phyloP scores from a whole-genome alignment of 2,113 vertebrate genomes.

The Eurypyga helias region DNA sequence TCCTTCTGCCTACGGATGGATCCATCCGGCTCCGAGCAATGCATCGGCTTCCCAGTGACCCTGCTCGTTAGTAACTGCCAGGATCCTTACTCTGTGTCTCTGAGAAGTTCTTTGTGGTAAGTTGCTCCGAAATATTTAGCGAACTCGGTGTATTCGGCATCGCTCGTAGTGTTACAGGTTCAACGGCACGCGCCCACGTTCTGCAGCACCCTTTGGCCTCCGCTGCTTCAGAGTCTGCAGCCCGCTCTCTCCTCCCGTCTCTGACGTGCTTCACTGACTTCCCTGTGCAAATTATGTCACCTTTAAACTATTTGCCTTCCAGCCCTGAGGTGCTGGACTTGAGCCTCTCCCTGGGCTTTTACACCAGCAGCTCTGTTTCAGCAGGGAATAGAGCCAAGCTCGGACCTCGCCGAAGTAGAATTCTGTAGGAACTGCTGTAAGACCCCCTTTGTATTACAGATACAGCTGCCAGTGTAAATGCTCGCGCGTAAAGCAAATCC shows the following conservation, averaged over 20 bases:
- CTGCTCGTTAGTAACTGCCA: neutral
- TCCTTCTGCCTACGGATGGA: neutral
- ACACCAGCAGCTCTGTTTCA: constrained; percentile 66
- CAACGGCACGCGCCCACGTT: neutral
- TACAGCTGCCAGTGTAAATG: neutral
- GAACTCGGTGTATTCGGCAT: neutral
- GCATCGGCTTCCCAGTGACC: neutral
- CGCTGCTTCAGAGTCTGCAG: neutral
- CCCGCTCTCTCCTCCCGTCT: neutral
- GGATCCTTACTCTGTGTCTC: neutral
- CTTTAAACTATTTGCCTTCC: constrained; percentile 65
- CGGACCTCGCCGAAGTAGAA: constrained; percentile 11
- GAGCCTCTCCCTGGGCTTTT: constrained; percentile 35
- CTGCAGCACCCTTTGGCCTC: neutral
- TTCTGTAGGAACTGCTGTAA: constrained; percentile 64
- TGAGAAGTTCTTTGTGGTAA: constrained; percentile 15
- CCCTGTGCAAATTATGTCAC: constrained; percentile 17
- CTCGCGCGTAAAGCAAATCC: neutral
- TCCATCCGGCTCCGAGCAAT: neutral
- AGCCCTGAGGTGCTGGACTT: constrained; percentile 45
- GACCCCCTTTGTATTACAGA: neutral
- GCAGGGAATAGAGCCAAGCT: constrained; percentile 62
- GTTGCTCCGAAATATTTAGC: neutral
- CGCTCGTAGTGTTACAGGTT: neutral
- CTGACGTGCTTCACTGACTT: constrained; percentile 26